Conservation (phyloP, 2,888 invertebrate genomes). For the Drosophila crucigera region DNA sequence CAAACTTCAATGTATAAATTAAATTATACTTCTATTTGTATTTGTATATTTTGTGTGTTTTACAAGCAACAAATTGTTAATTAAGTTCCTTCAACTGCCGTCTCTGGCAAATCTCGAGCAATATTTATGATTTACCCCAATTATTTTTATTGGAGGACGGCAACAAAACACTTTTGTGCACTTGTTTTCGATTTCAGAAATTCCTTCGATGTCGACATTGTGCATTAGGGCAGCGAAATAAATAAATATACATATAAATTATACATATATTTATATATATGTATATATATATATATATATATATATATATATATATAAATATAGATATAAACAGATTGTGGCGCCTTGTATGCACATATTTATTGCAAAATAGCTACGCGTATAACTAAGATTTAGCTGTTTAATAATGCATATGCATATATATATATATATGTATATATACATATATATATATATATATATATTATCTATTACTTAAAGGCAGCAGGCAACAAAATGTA, state of each 20-base stretch:
- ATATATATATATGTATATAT: constrained; percentile 47
- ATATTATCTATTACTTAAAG: constrained; percentile 57
- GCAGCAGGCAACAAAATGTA: constrained; percentile 72
- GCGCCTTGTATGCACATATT: constrained; percentile 71
- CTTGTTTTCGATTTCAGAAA: constrained; percentile 48
- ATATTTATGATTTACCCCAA: constrained; percentile 62
- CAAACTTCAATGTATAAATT: constrained; percentile 40
- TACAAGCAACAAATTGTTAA: constrained; percentile 52
- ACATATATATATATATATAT: constrained; percentile 23
- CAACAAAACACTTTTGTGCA: constrained; percentile 37
- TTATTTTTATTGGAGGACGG: constrained; percentile 34
- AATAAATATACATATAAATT: constrained; percentile 44
- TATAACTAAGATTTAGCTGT: constrained; percentile 64
- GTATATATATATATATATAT: constrained; percentile 30
- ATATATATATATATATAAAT: constrained; percentile 33
- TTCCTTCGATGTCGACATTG: constrained; percentile 58
- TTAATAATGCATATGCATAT: constrained; percentile 67
- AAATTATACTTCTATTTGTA: constrained; percentile 43
- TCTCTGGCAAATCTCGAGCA: constrained; percentile 61
- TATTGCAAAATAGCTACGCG: constrained; percentile 71
- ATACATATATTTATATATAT: background rate
- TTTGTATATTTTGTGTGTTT: constrained; percentile 55
- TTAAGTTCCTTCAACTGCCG: constrained; percentile 73
- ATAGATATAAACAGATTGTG: constrained; percentile 52
- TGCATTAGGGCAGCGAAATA: constrained; percentile 61